A percentile compares a stretch with the other conserved stretches of the same genome.
phyloP scores from a whole-genome alignment of 2,113 vertebrate species.

The Silurus asotus region DNA sequence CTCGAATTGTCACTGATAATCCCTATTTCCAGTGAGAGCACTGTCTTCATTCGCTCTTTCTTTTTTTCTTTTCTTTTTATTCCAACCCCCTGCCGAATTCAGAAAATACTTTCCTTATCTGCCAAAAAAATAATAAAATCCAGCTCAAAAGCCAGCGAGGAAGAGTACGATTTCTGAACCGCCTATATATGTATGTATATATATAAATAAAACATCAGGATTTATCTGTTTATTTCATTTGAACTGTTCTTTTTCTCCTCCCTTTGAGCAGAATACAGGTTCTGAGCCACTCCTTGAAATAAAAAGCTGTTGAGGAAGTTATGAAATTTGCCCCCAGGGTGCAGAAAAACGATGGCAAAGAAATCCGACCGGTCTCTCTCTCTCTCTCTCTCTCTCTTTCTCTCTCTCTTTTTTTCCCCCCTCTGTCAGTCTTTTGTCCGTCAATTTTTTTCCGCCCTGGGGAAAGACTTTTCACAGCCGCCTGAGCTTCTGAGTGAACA shows the following conservation, averaged over 20 bases:
- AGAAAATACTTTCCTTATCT: neutral
- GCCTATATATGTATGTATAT: neutral
- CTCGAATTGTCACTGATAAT: constrained; percentile 22
- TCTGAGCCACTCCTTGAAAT: constrained; percentile 67
- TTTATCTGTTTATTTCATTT: neutral
- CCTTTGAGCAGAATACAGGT: neutral
- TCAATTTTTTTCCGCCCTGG: constrained; percentile 60
- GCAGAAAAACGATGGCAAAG: constrained; percentile 56
- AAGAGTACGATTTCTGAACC: neutral
- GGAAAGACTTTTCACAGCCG: constrained; percentile 72
- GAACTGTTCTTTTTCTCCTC: neutral
- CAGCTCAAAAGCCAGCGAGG: neutral
- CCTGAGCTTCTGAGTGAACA: constrained; percentile 56
- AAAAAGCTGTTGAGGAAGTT: constrained; percentile 59
- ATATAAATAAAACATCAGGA: neutral
- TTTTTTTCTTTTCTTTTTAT: neutral
- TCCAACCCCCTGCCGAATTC: neutral
- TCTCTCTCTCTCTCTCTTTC: constrained; percentile 31
- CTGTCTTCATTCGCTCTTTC: neutral
- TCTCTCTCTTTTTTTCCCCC: constrained; percentile 49
- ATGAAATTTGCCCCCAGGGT: constrained; percentile 67
- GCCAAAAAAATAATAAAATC: neutral
- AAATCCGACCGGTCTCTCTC: constrained; percentile 59
- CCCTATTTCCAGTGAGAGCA: constrained; percentile 1
- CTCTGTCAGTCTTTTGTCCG: constrained; percentile 53